These are phyloP conservation scores for Parelbella ahira DNA, from an alignment of 2,888 invertebrate genomes.

Conservation along the genomic window DNA sequence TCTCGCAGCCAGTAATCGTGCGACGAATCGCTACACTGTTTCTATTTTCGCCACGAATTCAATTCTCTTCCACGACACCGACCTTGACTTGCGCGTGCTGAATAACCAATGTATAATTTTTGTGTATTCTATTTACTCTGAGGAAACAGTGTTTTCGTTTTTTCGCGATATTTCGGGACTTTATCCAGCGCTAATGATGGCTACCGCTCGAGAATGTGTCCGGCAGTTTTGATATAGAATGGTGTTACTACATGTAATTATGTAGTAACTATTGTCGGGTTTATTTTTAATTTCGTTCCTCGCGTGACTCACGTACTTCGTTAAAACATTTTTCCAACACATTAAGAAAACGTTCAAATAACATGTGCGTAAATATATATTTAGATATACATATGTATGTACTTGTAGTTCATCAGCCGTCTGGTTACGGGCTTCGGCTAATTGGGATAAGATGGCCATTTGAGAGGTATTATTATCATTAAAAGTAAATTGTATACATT, in stretches of 20 bases:
- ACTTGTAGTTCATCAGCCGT: no score
- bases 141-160: slow-evolving; percentile 27
- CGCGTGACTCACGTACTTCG: no score
- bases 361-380: no score
- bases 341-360: no score
- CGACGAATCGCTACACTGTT: slow-evolving; percentile 31
- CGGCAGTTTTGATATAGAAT: background rate
- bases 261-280: no score
- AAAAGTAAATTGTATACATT: no score
- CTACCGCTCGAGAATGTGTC: background rate
- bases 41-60: slow-evolving; percentile 37
- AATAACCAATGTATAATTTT: slow-evolving; percentile 30
- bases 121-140: slow-evolving; percentile 32
- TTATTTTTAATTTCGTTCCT: no score
- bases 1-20: slow-evolving; percentile 26
- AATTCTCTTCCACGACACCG: slow-evolving; percentile 34
- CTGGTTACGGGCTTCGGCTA: no score
- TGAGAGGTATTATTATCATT: no score
- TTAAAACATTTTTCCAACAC: no score
- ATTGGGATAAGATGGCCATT: no score
- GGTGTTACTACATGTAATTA: background rate
- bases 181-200: background rate
- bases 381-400: no score
- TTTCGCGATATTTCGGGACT: slow-evolving; percentile 8
- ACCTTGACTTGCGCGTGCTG: slow-evolving; percentile 38